phyloP scores from a whole-genome alignment of 2,113 vertebrate species.

The Ahaetulla prasina region DNA sequence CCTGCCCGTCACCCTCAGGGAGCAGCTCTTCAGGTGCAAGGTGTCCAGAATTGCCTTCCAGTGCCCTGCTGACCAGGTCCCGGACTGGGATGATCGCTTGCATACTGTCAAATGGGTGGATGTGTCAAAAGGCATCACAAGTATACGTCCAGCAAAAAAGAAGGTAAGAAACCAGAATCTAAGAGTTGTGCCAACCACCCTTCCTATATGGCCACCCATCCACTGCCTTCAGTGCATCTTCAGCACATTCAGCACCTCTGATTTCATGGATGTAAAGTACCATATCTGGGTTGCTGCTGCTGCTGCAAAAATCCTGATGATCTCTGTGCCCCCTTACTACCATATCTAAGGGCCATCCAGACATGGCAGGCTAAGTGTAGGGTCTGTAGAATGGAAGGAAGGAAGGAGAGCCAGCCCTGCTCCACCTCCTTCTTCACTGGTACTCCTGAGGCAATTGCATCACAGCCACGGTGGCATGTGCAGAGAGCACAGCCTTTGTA shows the following conservation, averaged over 20 bases:
- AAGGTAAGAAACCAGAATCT: conserved; percentile 66
- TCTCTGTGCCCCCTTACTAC: background rate
- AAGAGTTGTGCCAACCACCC: background rate
- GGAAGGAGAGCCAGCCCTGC: background rate
- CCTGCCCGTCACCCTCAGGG: conserved; percentile 60
- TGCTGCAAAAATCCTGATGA: background rate
- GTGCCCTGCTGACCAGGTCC: conserved; percentile 72
- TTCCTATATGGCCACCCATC: background rate
- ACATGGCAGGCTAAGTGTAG: background rate
- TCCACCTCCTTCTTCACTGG: background rate
- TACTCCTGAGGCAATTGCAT: background rate
- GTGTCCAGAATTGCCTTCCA: conserved; percentile 73
- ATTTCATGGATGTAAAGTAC: background rate
- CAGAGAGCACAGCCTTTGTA: background rate
- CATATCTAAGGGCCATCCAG: background rate
- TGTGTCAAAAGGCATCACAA: background rate
- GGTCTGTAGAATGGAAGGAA: background rate
- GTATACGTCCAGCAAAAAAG: conserved; percentile 55
- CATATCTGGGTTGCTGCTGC: background rate
- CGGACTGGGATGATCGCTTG: conserved; percentile 82
- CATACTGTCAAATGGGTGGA: conserved; percentile 72
- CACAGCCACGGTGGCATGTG: background rate
- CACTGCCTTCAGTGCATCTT: background rate
- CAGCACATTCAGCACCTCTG: background rate
- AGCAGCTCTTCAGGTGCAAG: conserved; percentile 69